Conservation (phyloP, 2,113 vertebrate genomes). For the Lophura nycthemera region DNA sequence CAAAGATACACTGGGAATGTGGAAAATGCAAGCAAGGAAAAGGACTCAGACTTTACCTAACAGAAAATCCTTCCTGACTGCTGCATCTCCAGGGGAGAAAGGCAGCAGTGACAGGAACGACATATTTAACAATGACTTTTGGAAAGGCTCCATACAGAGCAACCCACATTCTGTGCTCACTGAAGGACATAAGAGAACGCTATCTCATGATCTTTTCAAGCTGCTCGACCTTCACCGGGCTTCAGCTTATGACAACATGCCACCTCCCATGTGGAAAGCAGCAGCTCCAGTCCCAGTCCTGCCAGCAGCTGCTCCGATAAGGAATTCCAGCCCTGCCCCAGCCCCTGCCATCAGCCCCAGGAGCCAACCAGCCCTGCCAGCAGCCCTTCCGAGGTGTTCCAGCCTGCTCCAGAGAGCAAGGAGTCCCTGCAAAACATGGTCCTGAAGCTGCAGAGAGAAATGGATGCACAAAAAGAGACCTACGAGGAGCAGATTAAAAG, state of each 20-base stretch:
- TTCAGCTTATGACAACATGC: constrained; percentile 13
- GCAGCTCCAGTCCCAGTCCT: not conserved
- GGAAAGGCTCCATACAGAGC: constrained; percentile 60
- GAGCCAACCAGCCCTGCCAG: not conserved
- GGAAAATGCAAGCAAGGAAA: constrained; percentile 82
- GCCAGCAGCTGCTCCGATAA: constrained; percentile 17
- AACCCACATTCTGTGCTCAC: rapidly evolving
- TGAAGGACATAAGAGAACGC: constrained; percentile 80
- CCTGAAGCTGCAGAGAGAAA: constrained; percentile 54
- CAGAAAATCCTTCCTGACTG: constrained; percentile 74
- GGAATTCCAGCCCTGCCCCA: constrained; percentile 20
- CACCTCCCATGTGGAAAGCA: not conserved
- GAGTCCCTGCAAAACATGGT: constrained; percentile 58
- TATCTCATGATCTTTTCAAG: constrained; percentile 89
- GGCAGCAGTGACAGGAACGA: constrained; percentile 32
- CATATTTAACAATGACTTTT: constrained; percentile 64
- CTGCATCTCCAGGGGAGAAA: constrained; percentile 35
- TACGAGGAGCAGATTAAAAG: constrained; percentile 76
- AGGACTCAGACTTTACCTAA: constrained; percentile 93
- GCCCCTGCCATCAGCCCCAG: not conserved
- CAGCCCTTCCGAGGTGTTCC: constrained; percentile 29
- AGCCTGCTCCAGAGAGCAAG: constrained; percentile 14
- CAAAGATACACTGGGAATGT: constrained; percentile 39
- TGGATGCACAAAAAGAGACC: constrained; percentile 64
- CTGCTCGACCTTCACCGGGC: constrained; percentile 79